Evolutionary conservation across 2,888 invertebrate species (phyloP).

Genomic region (Exephanes ischioxanthus): DNA sequence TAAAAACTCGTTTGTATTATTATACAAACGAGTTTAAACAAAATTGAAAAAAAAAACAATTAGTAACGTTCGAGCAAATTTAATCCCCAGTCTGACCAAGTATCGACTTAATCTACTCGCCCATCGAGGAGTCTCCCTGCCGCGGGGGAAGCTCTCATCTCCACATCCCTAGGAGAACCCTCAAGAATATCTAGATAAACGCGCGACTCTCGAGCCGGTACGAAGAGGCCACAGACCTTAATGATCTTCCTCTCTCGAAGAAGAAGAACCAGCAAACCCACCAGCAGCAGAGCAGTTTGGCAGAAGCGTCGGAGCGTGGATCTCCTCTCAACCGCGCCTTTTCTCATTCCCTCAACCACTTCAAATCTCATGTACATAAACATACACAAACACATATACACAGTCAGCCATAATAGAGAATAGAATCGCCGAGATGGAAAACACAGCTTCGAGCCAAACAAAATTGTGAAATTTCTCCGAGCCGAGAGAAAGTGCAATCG

Average conservation of each 20-base stretch:
- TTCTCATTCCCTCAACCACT: neutral
- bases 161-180: slow-evolving; percentile 15
- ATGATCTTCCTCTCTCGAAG: slow-evolving; percentile 44
- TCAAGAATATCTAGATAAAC: slow-evolving; percentile 59
- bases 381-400: neutral
- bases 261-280: neutral
- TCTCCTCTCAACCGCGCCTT: neutral
- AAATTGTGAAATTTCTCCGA: slow-evolving; percentile 41
- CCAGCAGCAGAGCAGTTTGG: slow-evolving; percentile 1
- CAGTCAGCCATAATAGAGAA: neutral
- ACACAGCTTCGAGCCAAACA: slow-evolving; percentile 13
- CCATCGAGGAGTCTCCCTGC: slow-evolving; percentile 36
- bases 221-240: slow-evolving; percentile 47
- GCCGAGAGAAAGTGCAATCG: slow-evolving; percentile 56
- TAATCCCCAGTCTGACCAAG: slow-evolving; percentile 15
- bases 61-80: slow-evolving; percentile 11
- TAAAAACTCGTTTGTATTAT: too few relatives aligned
- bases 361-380: neutral
- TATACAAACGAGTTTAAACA: neutral
- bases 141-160: slow-evolving; percentile 10
- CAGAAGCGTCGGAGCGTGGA: neutral
- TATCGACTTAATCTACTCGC: slow-evolving; percentile 47
- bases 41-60: neutral
- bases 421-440: neutral
- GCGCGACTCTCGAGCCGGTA: slow-evolving; percentile 41